Percentiles rank a stretch among this genome's conserved stretches.
These are phyloP conservation scores for Brachionus asplanchnoidis DNA, from an alignment of 1,140 invertebrate genomes.

Conservation along the genomic window DNA sequence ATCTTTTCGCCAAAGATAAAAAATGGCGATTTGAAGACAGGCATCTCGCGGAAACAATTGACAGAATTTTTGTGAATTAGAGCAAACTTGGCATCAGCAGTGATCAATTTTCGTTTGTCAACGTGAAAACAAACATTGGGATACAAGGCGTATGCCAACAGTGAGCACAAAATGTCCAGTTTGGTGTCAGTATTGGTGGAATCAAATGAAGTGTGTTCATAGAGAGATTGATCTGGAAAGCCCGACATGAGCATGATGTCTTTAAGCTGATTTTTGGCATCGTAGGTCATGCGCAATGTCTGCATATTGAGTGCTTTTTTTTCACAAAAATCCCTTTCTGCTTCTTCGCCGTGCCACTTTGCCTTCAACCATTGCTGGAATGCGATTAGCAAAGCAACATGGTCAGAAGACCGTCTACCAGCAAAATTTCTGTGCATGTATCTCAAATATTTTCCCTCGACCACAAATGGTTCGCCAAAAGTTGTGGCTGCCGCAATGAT, in stretches of 20 bases:
- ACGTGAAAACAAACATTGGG: slow-evolving; percentile 93
- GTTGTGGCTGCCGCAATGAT: slow-evolving; percentile 13
- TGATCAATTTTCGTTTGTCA: slow-evolving; percentile 88
- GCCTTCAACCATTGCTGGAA: slow-evolving; percentile 65
- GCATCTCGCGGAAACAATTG: slow-evolving; percentile 68
- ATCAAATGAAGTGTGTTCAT: background rate
- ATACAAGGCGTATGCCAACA: slow-evolving; percentile 84
- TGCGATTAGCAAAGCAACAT: slow-evolving; percentile 77
- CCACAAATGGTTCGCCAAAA: slow-evolving; percentile 19
- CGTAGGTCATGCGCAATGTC: slow-evolving; percentile 79
- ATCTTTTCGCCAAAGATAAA: slow-evolving; percentile 98
- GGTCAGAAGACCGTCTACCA: slow-evolving; percentile 81
- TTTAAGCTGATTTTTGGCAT: slow-evolving; percentile 68
- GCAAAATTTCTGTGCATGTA: slow-evolving; percentile 64
- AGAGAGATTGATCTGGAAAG: background rate
- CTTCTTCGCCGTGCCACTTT: background rate
- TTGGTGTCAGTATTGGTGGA: background rate
- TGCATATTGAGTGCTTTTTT: slow-evolving; percentile 79
- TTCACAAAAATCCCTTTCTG: slow-evolving; percentile 78
- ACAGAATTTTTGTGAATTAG: slow-evolving; percentile 94
- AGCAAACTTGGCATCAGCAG: slow-evolving; percentile 86
- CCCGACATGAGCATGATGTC: background rate
- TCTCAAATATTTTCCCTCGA: background rate
- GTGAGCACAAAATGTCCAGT: slow-evolving; percentile 61
- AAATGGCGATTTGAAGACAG: slow-evolving; percentile 84